Base-by-base conservation (phyloP, 1,140 invertebrate species). In the Temnothorax curvispinosus region DNA sequence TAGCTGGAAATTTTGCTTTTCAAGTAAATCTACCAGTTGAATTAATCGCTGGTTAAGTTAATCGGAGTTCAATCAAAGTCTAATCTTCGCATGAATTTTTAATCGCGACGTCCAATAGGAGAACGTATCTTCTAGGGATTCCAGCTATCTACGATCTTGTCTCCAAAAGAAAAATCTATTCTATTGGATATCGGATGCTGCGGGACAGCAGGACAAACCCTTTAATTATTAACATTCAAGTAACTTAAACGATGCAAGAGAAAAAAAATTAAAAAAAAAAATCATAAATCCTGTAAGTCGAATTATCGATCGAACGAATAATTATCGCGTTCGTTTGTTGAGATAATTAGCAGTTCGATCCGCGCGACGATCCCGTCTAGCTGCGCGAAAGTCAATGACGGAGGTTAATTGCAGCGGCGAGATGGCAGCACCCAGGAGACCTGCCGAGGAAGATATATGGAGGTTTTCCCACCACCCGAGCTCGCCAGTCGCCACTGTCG, bases 401-500 rank as follows among this genome's bases (percentile, higher is more conserved):
- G 47, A 52, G 27, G 27, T 27, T 27, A 27, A 27, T 27, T 27
- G 27, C 44, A 8, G 11, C 27, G 27, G 27, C 41, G 15, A 84
- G 80, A 74, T 84, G 80, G 80, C 80, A 74, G 54, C 80, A 74
- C 67, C 15, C 6, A 74, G 21, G 11, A 21, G 21, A 21, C 21
- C 13, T 47, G 27, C 27, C 6, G 54, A 21, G 21, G n/a, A 56
- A 82, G 67, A 82, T 74, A 60, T 60, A 82, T 82, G 27, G 80
- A 62, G 71, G 41, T 82, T 44, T 44, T 56, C 41, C 80, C 27
- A 44, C 27, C 41, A 32, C 5, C 44, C 44, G 27, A 21, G 21
- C 13, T 69, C 52, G 21, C 60, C 47, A 85, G 86, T 69, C 52
- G 21, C 60, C 47, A 85, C 27, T 27, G 85, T 90, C 88, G 88